Evolutionary conservation across 2,797 vertebrate genomes (phyloP), one percentile per base, ranked within the genome.

Genomic region (Taenioides sp.): DNA sequence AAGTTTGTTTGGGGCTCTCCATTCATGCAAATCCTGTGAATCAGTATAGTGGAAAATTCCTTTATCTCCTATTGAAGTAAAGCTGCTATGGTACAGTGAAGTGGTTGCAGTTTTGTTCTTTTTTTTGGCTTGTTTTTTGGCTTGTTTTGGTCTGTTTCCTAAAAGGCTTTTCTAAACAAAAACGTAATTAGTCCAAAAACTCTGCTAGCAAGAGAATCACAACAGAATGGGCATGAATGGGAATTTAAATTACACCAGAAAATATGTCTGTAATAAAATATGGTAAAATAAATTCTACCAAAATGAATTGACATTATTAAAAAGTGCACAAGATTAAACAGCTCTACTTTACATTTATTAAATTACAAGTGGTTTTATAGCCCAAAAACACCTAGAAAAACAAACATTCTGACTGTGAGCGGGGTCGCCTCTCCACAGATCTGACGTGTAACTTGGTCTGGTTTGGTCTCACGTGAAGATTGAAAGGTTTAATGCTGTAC

Each of bases 111-210:
- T 58, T 67, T 34, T 34, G 3, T 34, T 7, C 7, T 37, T 37
- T 9, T 37, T 37, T 10, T 37, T 7, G 34, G 7, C 1, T 37
- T 37, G 9, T 37, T 64, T 59, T 64, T 57, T 69, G 64, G 67
- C n/a, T 64, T 59, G 20, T 72, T 63, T 70, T 72, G 31, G 9
- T 50, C 28, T 68, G 27, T 69, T 81, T 83, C 66, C 67, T 69
- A 16, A 34, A 37, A 47, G 77, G 65, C 34, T n/a, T 59, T 25
- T 37, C 34, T 55, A 52, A 62, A 79, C 49, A 71, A 70, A 58
- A 70, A 60, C 34, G 37, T 80, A 81, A 84, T 87, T 86, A 82
- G 71, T 70, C 25, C 73, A 18, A 40, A 31, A 49, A 67, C 47
- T 67, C 47, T 74, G 66, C 16, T 16, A 58, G 54, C 62, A 71